Conservation (phyloP, 2,113 vertebrate genomes). For the Eolophus roseicapilla region DNA sequence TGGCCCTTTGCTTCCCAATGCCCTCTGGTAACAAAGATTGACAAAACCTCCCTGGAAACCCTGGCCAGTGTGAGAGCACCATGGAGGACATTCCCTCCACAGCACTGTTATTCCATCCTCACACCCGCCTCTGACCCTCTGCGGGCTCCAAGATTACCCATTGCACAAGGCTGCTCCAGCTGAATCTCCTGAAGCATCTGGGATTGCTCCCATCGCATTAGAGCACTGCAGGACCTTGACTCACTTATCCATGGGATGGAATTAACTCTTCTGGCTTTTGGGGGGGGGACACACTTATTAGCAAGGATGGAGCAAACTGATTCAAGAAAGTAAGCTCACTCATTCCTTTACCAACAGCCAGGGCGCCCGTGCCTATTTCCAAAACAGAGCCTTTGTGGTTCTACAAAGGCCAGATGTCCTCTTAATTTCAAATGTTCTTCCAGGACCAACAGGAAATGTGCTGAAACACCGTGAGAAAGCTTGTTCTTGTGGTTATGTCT, state of each 20-base stretch:
- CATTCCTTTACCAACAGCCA: background rate
- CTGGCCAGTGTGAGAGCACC: accelerated
- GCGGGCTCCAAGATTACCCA: accelerated
- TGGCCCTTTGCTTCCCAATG: background rate
- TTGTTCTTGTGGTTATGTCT: conserved; percentile 14
- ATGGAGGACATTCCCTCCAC: background rate
- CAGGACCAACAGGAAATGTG: conserved; percentile 41
- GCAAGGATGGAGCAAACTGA: background rate
- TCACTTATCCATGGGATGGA: background rate
- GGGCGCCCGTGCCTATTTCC: background rate
- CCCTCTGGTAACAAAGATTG: background rate
- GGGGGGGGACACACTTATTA: background rate
- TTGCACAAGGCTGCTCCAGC: background rate
- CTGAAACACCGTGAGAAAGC: conserved; percentile 50
- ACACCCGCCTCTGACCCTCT: background rate
- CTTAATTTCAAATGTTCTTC: background rate
- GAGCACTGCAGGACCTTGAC: background rate
- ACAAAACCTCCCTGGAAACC: background rate
- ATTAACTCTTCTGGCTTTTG: background rate
- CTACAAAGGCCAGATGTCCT: background rate
- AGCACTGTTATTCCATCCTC: background rate
- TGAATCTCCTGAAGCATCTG: background rate
- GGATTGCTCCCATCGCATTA: background rate
- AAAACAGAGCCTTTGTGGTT: background rate
- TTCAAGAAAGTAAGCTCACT: background rate